phyloP scores from a whole-genome alignment of 1,140 invertebrate genomes.

The Trichonephila clavipes region DNA sequence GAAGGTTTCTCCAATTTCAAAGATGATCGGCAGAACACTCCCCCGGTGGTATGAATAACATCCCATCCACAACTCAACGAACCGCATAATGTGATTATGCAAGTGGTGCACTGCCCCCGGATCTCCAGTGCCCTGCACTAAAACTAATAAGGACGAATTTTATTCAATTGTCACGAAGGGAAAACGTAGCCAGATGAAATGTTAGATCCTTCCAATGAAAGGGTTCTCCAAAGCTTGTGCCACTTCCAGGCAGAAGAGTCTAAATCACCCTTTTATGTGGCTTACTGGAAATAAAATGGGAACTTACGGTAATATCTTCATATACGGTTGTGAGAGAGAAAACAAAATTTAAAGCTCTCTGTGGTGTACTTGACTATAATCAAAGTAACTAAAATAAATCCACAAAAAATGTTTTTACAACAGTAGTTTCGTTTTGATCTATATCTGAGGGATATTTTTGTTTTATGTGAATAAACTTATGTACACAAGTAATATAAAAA shows the following conservation, averaged over 20 bases:
- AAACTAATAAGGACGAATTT: slow-evolving; percentile 68
- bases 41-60: slow-evolving; percentile 68
- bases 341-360: too few relatives aligned
- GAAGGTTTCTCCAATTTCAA: slow-evolving; percentile 40
- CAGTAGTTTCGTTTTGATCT: too few relatives aligned
- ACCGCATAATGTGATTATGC: slow-evolving; percentile 71
- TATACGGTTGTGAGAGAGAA: too few relatives aligned
- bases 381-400: too few relatives aligned
- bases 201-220: slow-evolving; percentile 51
- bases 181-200: slow-evolving; percentile 48
- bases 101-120: neutral
- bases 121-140: slow-evolving; percentile 39
- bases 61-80: slow-evolving; percentile 62
- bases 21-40: slow-evolving; percentile 56
- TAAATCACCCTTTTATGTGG: slow-evolving; percentile 9
- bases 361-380: too few relatives aligned
- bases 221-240: neutral
- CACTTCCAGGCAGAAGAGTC: neutral
- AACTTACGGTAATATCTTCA: too few relatives aligned
- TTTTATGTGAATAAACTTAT: too few relatives aligned
- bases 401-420: too few relatives aligned
- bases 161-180: slow-evolving; percentile 63
- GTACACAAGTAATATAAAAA: too few relatives aligned
- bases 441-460: too few relatives aligned
- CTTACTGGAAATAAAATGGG: neutral